Conservation (phyloP, 2,797 vertebrate genomes). For the Sebastes goodei region DNA sequence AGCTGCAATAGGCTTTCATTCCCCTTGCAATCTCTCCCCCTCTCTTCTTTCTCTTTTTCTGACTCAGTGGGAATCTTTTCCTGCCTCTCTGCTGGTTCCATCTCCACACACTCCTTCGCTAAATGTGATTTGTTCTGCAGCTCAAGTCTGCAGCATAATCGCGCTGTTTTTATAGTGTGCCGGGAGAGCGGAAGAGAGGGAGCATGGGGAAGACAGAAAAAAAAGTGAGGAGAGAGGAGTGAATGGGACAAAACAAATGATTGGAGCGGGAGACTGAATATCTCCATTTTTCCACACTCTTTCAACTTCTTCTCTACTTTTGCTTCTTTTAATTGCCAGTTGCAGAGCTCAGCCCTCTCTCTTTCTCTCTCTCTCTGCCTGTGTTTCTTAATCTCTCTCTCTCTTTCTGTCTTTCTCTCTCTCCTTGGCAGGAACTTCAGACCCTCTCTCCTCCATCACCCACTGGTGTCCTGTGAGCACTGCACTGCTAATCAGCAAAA, state of each 20-base stretch:
- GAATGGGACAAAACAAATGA: slow-evolving; percentile 65
- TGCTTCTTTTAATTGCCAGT: slow-evolving; percentile 63
- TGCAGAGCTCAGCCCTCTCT: slow-evolving; percentile 23
- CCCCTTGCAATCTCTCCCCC: slow-evolving; percentile 54
- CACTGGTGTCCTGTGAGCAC: slow-evolving; percentile 9
- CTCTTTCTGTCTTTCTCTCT: background rate
- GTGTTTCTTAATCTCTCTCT: background rate
- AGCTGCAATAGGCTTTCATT: slow-evolving; percentile 64
- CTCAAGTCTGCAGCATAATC: slow-evolving; percentile 85
- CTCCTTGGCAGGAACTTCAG: background rate
- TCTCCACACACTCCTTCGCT: slow-evolving; percentile 72
- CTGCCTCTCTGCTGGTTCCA: slow-evolving; percentile 63
- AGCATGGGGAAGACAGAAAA: slow-evolving; percentile 32
- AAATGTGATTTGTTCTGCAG: slow-evolving; percentile 88
- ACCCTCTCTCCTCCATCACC: slow-evolving; percentile 23
- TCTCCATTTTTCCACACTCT: slow-evolving; percentile 29
- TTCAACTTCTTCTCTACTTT: slow-evolving; percentile 64
- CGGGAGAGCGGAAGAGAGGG: slow-evolving; percentile 47
- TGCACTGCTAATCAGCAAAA: slow-evolving; percentile 53
- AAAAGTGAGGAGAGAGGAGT: slow-evolving; percentile 5
- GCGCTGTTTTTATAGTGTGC: slow-evolving; percentile 73
- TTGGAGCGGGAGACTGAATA: slow-evolving; percentile 37
- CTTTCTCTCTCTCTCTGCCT: background rate
- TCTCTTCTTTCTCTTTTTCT: slow-evolving; percentile 50
- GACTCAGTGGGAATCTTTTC: slow-evolving; percentile 73